These are phyloP conservation scores for Machimus rusticus DNA, from an alignment of 2,888 invertebrate species.

Conservation along the genomic window DNA sequence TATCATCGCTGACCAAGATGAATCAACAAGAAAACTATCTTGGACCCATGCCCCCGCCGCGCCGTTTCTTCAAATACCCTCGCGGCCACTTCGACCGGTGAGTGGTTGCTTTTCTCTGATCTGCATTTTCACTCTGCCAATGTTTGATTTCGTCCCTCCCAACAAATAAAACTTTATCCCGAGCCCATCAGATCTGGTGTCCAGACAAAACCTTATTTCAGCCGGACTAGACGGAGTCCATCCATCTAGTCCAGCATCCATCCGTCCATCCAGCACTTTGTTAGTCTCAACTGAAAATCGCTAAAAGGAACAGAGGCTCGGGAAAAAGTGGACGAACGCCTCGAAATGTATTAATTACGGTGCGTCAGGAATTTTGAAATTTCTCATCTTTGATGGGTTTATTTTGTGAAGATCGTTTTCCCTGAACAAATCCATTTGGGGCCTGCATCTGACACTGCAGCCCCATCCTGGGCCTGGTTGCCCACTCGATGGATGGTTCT, in stretches of 20 bases:
- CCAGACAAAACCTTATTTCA: neutral
- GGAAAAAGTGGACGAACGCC: constrained; percentile 11
- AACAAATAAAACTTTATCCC: neutral
- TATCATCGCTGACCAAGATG: neutral
- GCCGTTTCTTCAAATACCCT: neutral
- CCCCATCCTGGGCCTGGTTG: neutral
- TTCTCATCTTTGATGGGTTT: constrained; percentile 40
- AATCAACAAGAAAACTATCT: constrained; percentile 8
- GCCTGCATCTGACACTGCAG: neutral
- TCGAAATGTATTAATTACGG: constrained; percentile 33
- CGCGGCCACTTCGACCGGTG: neutral
- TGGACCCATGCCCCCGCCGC: neutral
- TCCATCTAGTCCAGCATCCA: neutral
- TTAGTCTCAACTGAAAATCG: neutral
- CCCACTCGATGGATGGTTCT: neutral
- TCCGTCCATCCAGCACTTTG: neutral
- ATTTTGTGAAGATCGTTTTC: constrained; percentile 31
- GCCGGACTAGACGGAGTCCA: neutral
- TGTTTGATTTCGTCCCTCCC: neutral
- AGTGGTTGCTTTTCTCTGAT: neutral
- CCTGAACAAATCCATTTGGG: constrained; percentile 28
- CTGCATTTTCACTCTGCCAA: neutral
- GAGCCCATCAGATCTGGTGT: neutral
- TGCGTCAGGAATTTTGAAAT: constrained; percentile 35
- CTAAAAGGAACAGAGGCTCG: neutral